These are phyloP conservation scores for Elephantulus edwardii DNA, from an alignment of 2,113 vertebrate species.

Conservation along the genomic window DNA sequence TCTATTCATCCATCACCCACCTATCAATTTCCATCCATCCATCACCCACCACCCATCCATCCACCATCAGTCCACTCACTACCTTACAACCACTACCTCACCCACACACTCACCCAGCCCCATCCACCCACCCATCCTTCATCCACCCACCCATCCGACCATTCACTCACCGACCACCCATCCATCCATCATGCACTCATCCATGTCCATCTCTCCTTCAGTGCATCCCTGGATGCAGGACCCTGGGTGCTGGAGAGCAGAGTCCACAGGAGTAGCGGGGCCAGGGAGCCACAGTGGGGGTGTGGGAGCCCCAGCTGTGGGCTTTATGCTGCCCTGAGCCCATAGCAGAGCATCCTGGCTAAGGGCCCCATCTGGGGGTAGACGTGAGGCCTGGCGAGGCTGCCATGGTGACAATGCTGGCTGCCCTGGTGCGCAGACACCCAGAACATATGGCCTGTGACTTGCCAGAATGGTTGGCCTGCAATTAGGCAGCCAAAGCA, in stretches of 20 bases:
- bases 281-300: not conserved
- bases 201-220: not conserved
- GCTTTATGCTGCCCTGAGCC: not conserved
- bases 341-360: not conserved
- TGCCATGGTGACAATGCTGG: not conserved
- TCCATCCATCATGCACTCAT: no score
- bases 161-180: no score
- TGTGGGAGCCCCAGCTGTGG: not conserved
- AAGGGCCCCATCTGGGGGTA: not conserved
- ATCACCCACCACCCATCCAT: no score
- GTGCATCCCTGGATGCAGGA: not conserved
- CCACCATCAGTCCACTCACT: no score
- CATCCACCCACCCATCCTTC: no score
- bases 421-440: not conserved
- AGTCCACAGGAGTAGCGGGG: not conserved
- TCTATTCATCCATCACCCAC: no score
- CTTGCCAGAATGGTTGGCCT: constrained; percentile 57
- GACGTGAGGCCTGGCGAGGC: not conserved
- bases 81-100: no score
- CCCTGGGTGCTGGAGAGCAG: no score
- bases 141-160: no score
- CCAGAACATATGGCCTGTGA: constrained; percentile 63
- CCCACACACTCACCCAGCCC: no score
- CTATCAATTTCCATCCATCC: no score
- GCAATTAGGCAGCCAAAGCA: constrained; percentile 68